phyloP scores from a whole-genome alignment of 1,140 invertebrate species.

The Drosophila ironensis region DNA sequence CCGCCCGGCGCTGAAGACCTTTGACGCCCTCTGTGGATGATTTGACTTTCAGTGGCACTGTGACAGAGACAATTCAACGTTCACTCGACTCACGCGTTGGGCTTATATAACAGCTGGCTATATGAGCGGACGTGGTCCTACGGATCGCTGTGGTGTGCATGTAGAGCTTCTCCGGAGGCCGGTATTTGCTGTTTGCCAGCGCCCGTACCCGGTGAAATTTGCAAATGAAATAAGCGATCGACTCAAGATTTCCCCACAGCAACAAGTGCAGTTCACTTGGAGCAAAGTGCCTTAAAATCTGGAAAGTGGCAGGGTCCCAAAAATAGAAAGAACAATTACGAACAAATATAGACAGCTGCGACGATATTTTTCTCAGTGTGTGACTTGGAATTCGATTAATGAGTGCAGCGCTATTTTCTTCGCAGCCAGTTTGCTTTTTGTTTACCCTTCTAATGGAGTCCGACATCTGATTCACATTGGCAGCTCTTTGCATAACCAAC shows the following conservation, averaged over 20 bases:
- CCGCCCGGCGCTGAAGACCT: not conserved
- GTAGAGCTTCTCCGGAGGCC: slow-evolving; percentile 25
- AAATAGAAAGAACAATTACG: too few relatives aligned
- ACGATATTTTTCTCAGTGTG: not conserved
- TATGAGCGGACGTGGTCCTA: not conserved
- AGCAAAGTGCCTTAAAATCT: too few relatives aligned
- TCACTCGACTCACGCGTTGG: slow-evolving; percentile 16
- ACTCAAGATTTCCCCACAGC: slow-evolving; percentile 28
- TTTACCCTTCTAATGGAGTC: slow-evolving; percentile 66
- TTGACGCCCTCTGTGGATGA: slow-evolving; percentile 18
- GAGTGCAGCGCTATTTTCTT: slow-evolving; percentile 14
- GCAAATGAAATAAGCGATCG: slow-evolving; percentile 53
- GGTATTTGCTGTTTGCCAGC: slow-evolving; percentile 40
- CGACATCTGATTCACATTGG: slow-evolving; percentile 45
- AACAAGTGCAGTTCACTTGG: slow-evolving; percentile 46
- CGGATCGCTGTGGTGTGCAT: not conserved
- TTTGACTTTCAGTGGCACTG: slow-evolving; percentile 16
- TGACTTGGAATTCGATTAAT: slow-evolving; percentile 36
- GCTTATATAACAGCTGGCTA: slow-evolving; percentile 21
- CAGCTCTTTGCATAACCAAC: slow-evolving; percentile 35
- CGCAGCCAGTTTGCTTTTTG: slow-evolving; percentile 19
- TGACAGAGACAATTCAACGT: slow-evolving; percentile 22
- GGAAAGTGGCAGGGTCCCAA: too few relatives aligned
- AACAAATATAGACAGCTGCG: too few relatives aligned
- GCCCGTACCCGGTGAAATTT: slow-evolving; percentile 50